Base-by-base conservation (phyloP, 2,888 invertebrate species). In the Lordiphosa fenestrarum region DNA sequence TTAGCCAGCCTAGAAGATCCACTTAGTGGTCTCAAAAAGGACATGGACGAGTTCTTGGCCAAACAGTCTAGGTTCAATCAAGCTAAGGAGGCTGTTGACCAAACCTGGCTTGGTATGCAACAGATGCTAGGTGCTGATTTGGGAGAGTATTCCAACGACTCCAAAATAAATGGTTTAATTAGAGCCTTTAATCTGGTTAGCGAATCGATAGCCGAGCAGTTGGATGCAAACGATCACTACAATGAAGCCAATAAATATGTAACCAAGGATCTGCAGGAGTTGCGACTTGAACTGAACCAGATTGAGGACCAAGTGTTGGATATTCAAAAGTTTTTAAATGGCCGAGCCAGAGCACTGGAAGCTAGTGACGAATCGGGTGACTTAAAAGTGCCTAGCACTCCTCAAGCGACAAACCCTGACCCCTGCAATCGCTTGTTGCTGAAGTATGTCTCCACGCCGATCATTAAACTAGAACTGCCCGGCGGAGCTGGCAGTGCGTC, bases 391-490 rank as follows among this genome's bases (percentile, higher is more conserved):
- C 58, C 66, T 2, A 40, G n/a, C 2, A 62, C 58, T 10, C 58
- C 63, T 1, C 56, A 47, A 0, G 21, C 42, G 6, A 38, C 47
- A 1, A 6, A 19, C 10, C 30, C 41, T 2, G 36, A 4, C 10
- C 41, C 41, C 4, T 21, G 33, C 7, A 74, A 75, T 35, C 59
- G 66, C 2, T 53, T 88, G 7, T 57, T 78, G 1, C 49, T 76
- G 46, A 89, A 88, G 53, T 85, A 83, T 15, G 73, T 89, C 3
- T 85, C 81, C 0, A 89, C 89, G 1, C 89, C 89, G 10, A 88
- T 88, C 3, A 89, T 89, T 2, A 85, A 73, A 41, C 64, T 86
- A 10, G 86, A 88, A 10, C 48, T 74, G 37, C 30, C 65, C 0
- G 37, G 46, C 10, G 49, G 40, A 3, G 15, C 25, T 2, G 54